Evolutionary conservation across 2,113 vertebrate species (phyloP).

Genomic region (Steatornis caripensis): DNA sequence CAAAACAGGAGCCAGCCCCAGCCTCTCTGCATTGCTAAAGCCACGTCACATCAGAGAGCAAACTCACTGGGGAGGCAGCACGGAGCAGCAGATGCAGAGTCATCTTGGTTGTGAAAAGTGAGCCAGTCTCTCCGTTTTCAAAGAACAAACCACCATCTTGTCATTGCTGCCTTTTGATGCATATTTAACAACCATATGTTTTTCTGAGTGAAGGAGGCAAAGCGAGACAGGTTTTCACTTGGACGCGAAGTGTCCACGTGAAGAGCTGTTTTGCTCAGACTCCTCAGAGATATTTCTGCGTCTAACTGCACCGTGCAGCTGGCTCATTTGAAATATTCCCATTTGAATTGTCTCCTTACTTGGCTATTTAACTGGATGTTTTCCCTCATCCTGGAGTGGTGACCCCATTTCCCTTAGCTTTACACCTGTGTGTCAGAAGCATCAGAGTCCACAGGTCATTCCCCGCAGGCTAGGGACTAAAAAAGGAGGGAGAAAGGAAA

Average conservation of each 20-base stretch:
- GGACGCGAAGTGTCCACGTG: not conserved
- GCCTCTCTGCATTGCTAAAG: not conserved
- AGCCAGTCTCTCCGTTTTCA: not conserved
- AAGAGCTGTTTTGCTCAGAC: not conserved
- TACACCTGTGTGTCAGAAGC: not conserved
- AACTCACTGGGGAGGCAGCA: not conserved
- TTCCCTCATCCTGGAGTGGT: not conserved
- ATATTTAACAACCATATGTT: slow-evolving; percentile 10
- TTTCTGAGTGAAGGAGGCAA: not conserved
- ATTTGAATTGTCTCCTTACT: not conserved
- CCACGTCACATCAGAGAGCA: not conserved
- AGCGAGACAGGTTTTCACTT: not conserved
- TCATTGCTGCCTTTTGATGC: not conserved
- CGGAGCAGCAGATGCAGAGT: not conserved
- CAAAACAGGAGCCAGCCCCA: not conserved
- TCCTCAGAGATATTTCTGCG: not conserved
- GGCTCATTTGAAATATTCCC: not conserved
- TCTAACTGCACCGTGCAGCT: not conserved
- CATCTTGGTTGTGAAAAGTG: not conserved
- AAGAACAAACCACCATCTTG: not conserved
- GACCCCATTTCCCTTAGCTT: not conserved
- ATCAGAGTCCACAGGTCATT: not conserved
- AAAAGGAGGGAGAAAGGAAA: not conserved
- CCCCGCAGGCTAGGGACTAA: not conserved
- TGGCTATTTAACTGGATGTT: not conserved